Evolutionary conservation across 2,113 vertebrate species (phyloP).

Genomic region (Spizaetus ornatus): DNA sequence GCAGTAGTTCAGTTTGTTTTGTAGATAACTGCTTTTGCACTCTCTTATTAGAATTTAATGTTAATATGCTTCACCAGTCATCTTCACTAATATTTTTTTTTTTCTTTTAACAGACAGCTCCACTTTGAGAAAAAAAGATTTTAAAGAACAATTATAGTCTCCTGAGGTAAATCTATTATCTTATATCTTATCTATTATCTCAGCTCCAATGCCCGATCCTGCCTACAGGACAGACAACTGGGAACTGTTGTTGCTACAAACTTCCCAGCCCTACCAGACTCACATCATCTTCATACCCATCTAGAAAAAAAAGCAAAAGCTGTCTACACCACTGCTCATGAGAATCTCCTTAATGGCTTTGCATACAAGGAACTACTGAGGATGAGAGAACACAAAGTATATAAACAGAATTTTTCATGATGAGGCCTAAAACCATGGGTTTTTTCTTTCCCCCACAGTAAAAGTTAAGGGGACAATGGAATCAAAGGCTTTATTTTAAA

Average conservation of each 20-base stretch:
- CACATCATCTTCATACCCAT: neutral
- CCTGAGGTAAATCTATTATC: neutral
- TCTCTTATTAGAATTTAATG: neutral
- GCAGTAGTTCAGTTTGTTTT: neutral
- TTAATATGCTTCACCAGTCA: neutral
- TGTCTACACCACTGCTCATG: neutral
- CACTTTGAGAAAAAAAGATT: neutral
- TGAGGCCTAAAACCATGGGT: fast-evolving
- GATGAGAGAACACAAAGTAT: neutral
- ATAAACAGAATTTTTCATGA: neutral
- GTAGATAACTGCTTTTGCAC: neutral
- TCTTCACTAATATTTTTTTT: neutral
- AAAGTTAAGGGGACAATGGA: neutral
- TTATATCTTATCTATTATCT: neutral
- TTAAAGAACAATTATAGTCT: neutral
- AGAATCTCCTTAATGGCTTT: neutral
- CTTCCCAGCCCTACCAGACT: neutral
- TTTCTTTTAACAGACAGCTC: neutral
- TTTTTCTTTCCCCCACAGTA: neutral
- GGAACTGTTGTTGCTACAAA: neutral
- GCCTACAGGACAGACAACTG: neutral
- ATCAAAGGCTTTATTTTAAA: neutral
- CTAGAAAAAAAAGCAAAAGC: neutral
- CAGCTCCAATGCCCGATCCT: neutral
- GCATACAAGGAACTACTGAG: neutral